phyloP scores from a whole-genome alignment of 2,888 invertebrate species.

The Aplocera efformata region DNA sequence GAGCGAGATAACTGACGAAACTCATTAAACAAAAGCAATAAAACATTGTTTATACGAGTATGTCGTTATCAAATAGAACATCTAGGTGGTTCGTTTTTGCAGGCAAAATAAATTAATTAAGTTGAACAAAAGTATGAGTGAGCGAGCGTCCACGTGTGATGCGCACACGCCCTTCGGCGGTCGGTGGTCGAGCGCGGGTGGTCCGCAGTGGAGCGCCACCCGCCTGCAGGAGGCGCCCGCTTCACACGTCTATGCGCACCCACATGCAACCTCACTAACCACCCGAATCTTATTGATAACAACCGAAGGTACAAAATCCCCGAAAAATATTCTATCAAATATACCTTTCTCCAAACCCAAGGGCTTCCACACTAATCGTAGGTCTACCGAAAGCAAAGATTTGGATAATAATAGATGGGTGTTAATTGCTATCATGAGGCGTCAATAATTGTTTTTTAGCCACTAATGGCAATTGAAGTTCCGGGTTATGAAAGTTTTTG shows the following conservation, averaged over 20 bases:
- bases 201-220: slow-evolving; percentile 63
- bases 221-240: slow-evolving; percentile 62
- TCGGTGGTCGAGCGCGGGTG: slow-evolving; percentile 69
- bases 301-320: slow-evolving; percentile 43
- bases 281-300: slow-evolving; percentile 38
- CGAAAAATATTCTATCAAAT: slow-evolving; percentile 22
- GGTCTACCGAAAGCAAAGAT: slow-evolving; percentile 67
- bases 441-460: slow-evolving; percentile 75
- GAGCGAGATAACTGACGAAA: slow-evolving; percentile 34
- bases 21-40: slow-evolving; percentile 12
- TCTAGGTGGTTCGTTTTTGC: slow-evolving; percentile 36
- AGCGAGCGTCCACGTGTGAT: slow-evolving; percentile 46
- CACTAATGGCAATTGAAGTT: slow-evolving; percentile 71
- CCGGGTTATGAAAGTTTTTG: slow-evolving; percentile 77
- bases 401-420: slow-evolving; percentile 73
- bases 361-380: slow-evolving; percentile 57
- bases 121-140: slow-evolving; percentile 36
- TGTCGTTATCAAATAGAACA: slow-evolving; percentile 20
- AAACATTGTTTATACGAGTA: slow-evolving; percentile 13
- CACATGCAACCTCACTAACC: slow-evolving; percentile 30
- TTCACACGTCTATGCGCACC: slow-evolving; percentile 63
- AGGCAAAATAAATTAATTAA: slow-evolving; percentile 20
- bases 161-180: slow-evolving; percentile 54
- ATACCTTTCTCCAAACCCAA: slow-evolving; percentile 40
- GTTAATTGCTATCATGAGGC: slow-evolving; percentile 77